Conservation (phyloP, 2,888 invertebrate species). For the Eulithis prunata region DNA sequence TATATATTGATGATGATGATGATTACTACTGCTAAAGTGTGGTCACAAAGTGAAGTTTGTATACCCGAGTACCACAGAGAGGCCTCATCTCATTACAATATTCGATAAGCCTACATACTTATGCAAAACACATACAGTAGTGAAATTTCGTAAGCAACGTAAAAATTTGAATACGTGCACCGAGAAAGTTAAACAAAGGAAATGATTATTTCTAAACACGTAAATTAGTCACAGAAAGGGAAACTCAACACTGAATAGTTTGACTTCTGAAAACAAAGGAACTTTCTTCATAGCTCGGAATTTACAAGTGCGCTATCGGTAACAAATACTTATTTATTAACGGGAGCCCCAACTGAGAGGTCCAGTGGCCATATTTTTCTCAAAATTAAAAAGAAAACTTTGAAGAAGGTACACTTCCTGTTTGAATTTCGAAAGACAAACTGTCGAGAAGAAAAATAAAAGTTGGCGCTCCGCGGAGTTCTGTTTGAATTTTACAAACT, state of each 20-base stretch:
- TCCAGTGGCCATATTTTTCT: constrained; percentile 44
- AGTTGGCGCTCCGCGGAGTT: constrained; percentile 3
- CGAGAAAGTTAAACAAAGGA: constrained; percentile 63
- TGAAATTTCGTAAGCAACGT: constrained; percentile 67
- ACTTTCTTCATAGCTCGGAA: constrained; percentile 71
- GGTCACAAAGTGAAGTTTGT: no score
- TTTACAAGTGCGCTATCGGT: constrained; percentile 55
- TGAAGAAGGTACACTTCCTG: constrained; percentile 4
- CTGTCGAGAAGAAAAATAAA: constrained; percentile 4
- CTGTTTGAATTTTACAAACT: constrained; percentile 7
- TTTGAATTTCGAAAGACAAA: constrained; percentile 16
- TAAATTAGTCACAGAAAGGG: constrained; percentile 73
- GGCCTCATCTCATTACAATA: constrained; percentile 28
- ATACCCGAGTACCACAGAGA: neutral
- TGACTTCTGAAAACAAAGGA: constrained; percentile 71
- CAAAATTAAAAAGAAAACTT: constrained; percentile 16
- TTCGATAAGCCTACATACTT: constrained; percentile 38
- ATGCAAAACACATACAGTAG: constrained; percentile 46
- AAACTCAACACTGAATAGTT: constrained; percentile 69
- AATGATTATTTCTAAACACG: constrained; percentile 66
- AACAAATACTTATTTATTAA: constrained; percentile 69
- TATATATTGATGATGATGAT: no score
- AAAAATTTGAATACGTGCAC: constrained; percentile 61
- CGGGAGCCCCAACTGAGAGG: constrained; percentile 54
- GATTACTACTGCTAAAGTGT: no score